Base-by-base conservation (phyloP, 2,113 vertebrate species). In the Oceanites oceanicus region DNA sequence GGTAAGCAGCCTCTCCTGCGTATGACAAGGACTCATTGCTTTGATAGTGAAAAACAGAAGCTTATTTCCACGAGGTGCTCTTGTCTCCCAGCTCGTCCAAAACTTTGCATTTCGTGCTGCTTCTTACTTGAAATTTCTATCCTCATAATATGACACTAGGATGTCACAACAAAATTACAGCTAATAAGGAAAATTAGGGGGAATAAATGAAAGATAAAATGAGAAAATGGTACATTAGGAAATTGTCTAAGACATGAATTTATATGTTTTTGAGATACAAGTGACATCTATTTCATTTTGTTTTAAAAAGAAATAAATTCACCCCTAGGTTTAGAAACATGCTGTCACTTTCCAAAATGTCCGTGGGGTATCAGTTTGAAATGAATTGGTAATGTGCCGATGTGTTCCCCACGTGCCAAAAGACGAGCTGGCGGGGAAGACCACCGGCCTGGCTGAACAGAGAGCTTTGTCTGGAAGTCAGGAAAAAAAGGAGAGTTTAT, bases 281-380 rank as follows among this genome's bases (percentile, higher is more conserved):
- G 62, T 50, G 81, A 86, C 63, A 74, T 70, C 63, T 73, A 83
- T 66, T 90, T 83, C 4, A 5, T 53, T 92, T 62, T 45, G 77
- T 61, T 88, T 93, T 77, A 75, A 79, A 72, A 90, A 92, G 75
- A 90, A 97, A 90, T 68, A 59, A 85, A 90, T 93, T 79, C 82
- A 81, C 77, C 88, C 92, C 67, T 61, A 62, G 27, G 61, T 92
- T 97, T 87, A 87, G 93, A 67, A 53, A 95, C 82, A 73, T 66
- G 68, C 53, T 94, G 92, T 82, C 93, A 81, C 74, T 93, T 93
- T 72, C 88, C 44, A 86, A 84, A 76, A 85, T 8, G 83, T 95
- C 94, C 97, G 95, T 92, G 82, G 94, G 83, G 93, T 93, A 96
- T 85, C 94, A 92, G 52, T 88, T 96, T 50, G 95, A 93, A 96